phyloP scores from a whole-genome alignment of 2,113 vertebrate species.

The Corythornis madagascariensis region DNA sequence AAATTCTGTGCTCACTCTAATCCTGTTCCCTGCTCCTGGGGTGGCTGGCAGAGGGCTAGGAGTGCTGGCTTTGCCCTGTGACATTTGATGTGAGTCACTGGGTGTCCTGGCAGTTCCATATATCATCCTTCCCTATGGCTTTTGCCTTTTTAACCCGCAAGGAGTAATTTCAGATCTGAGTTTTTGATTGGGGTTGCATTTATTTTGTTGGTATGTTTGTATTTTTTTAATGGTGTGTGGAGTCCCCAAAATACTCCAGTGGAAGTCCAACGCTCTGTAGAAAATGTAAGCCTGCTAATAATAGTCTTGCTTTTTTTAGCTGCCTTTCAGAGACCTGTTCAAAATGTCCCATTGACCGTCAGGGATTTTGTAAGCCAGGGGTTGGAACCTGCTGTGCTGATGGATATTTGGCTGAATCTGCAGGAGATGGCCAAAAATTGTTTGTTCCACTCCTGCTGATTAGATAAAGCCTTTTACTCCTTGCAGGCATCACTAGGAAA shows the following conservation, averaged over 20 bases:
- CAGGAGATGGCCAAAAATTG: conserved; percentile 3
- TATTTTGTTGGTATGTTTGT: background rate
- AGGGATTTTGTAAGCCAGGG: background rate
- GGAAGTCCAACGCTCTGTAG: background rate
- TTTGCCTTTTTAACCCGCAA: background rate
- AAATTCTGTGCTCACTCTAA: background rate
- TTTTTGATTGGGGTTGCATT: background rate
- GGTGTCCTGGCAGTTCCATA: fast-evolving
- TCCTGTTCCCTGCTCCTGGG: background rate
- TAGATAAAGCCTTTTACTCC: background rate
- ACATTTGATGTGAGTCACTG: background rate
- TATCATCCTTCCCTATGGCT: background rate
- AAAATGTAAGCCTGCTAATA: conserved; percentile 37
- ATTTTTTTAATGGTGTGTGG: background rate
- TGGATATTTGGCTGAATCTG: background rate
- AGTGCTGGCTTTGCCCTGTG: background rate
- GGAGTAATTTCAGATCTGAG: background rate
- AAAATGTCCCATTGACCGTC: background rate
- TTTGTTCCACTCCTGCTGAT: background rate
- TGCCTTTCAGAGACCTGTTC: background rate
- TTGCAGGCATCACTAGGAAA: background rate
- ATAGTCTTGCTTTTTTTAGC: conserved; percentile 49
- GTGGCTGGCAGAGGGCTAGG: background rate
- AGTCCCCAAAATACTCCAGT: fast-evolving
- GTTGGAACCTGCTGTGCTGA: background rate